Evolutionary conservation across 2,797 vertebrate species (phyloP), one percentile per base, ranked within the genome.

Genomic region (Myiotriccus ornatus): DNA sequence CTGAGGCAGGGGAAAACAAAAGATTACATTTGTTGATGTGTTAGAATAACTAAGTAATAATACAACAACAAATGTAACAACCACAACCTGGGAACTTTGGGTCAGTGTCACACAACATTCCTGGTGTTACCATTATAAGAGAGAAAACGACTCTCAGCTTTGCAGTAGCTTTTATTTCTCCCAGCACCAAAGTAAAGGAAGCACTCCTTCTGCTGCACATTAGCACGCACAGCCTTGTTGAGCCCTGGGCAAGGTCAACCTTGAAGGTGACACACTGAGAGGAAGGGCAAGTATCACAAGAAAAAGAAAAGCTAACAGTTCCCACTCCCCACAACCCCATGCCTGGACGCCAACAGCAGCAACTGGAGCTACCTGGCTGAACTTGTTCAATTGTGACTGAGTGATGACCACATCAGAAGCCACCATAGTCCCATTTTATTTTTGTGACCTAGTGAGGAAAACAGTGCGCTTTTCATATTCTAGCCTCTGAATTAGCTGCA

Each of bases 371-470:
- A 46, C 46, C 15, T 12, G 12, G 9, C 46, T 50, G 18, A 59
- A 44, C 4, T 14, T 5, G 5, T 27, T 65, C 60, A 32, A 6
- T 7, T n/a, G 14, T 2, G 9, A n/a, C 43, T 89, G 60, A 79
- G 82, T 15, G 25, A 76, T 55, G 64, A 78, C 23, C 73, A 60
- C 19, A 6, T 79, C 82, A 90, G 28, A 87, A 37, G 56, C 49
- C 37, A 43, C 9, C 65, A 50, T 0, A 5, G 75, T 69, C 46
- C 37, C 65, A 44, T 90, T 94, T 91, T 64, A 53, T 88, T 93
- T 90, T 59, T 50, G 41, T 76, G 60, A 95, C 23, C 34, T 56
- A 47, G n/a, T 79, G 69, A 93, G 39, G n/a, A 73, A 94, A 91
- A 55, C 6, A 12, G 23, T 28, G 18, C 8, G 12, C 10, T 81